A percentile compares a stretch with the other conserved stretches of the same genome.
Evolutionary conservation across 2,888 invertebrate genomes (phyloP).

Genomic region (Macrophya annulata): DNA sequence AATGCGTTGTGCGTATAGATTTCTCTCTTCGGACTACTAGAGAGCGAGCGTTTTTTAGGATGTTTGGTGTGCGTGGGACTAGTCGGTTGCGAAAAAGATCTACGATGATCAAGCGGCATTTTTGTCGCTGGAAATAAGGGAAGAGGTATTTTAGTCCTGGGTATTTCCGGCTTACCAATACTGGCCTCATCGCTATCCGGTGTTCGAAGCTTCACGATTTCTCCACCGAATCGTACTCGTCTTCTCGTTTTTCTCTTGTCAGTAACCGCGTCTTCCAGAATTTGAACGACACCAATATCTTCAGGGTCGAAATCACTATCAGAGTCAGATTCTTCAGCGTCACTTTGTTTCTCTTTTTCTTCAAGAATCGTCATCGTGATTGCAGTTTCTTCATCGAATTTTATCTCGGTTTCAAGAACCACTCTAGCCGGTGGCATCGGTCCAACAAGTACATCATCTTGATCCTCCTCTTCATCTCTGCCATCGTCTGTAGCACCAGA

Average conservation of each 20-base stretch:
- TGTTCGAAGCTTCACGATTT: slow-evolving; percentile 91
- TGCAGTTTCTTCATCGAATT: slow-evolving; percentile 90
- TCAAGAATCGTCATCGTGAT: slow-evolving; percentile 93
- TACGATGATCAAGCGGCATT: slow-evolving; percentile 70
- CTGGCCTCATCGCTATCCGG: slow-evolving; percentile 89
- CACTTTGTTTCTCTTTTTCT: slow-evolving; percentile 80
- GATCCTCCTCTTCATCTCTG: slow-evolving; percentile 64
- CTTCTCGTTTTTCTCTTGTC: slow-evolving; percentile 83
- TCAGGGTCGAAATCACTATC: slow-evolving; percentile 70
- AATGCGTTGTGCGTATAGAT: slow-evolving; percentile 72
- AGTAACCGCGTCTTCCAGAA: slow-evolving; percentile 57
- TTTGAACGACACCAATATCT: slow-evolving; percentile 73
- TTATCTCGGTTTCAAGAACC: slow-evolving; percentile 91
- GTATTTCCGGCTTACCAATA: slow-evolving; percentile 59
- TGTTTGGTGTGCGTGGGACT: slow-evolving; percentile 64
- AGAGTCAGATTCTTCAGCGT: slow-evolving; percentile 62
- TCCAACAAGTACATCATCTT: slow-evolving; percentile 60
- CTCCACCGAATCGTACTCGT: slow-evolving; percentile 93
- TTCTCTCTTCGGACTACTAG: slow-evolving; percentile 71
- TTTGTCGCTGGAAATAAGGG: slow-evolving; percentile 79
- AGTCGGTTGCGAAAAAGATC: slow-evolving; percentile 56
- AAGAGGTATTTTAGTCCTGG: slow-evolving; percentile 79
- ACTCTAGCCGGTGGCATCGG: slow-evolving; percentile 78
- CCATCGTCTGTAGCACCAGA: slow-evolving; percentile 73
- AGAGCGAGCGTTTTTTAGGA: slow-evolving; percentile 66